These are phyloP conservation scores for Gnathonemus echidnorhynchus DNA, from an alignment of 2,113 vertebrate genomes.

Conservation along the genomic window DNA sequence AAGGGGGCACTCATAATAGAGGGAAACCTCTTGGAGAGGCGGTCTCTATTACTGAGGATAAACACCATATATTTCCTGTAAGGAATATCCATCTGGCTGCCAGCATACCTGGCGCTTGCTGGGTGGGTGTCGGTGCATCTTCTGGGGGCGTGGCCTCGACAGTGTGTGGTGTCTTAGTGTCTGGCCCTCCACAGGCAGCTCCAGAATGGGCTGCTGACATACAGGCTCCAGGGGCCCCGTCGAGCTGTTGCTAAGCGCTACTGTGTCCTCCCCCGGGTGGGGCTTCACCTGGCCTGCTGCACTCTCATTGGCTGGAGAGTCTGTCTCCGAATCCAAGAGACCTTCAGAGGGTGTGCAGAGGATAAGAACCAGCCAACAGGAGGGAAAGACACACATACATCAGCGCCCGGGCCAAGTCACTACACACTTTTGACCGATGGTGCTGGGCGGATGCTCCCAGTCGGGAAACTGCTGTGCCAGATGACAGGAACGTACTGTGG, in stretches of 20 bases:
- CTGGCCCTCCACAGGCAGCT: slow-evolving; percentile 11
- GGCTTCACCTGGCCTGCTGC: not conserved
- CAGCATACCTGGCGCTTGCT: not conserved
- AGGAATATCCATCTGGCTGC: not conserved
- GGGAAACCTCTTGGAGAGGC: not conserved
- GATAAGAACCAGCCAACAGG: not conserved
- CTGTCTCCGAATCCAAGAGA: not conserved
- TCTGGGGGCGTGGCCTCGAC: not conserved
- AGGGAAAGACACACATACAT: not conserved
- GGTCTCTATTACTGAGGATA: not conserved
- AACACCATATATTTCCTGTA: not conserved
- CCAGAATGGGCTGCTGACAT: not conserved
- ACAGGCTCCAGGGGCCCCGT: not conserved
- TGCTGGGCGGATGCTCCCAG: slow-evolving; percentile 63
- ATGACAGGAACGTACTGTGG: slow-evolving; percentile 62
- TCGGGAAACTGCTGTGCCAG: slow-evolving; percentile 58
- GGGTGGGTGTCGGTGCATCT: not conserved
- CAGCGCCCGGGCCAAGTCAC: not conserved
- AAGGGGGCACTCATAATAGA: slow-evolving; percentile 4
- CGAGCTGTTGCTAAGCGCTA: not conserved
- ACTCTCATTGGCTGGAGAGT: not conserved
- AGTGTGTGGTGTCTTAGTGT: not conserved
- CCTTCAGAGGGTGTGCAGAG: not conserved
- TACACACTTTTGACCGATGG: slow-evolving; percentile 68
- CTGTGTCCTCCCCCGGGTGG: not conserved